A percentile compares a stretch with the other conserved stretches of the same genome.
These are phyloP conservation scores for Sebastes glaucus DNA, from an alignment of 2,797 vertebrate species.

Conservation along the genomic window DNA sequence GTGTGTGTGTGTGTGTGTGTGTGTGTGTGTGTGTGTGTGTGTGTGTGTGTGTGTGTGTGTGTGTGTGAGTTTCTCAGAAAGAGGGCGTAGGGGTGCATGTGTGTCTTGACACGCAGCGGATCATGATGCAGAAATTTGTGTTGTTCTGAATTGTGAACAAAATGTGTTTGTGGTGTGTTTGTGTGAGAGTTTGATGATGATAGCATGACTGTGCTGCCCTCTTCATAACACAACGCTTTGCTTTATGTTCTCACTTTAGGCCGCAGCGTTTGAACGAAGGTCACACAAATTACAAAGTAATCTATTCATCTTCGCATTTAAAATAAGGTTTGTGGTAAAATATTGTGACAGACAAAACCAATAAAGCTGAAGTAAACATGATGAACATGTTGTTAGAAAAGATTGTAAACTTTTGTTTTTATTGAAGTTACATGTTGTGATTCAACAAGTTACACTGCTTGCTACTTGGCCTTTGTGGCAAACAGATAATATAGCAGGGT, in stretches of 20 bases:
- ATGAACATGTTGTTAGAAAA: neutral
- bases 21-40: neutral
- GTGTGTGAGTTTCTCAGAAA: constrained; percentile 21
- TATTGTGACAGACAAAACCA: neutral
- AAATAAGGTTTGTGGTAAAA: neutral
- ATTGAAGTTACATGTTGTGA: neutral
- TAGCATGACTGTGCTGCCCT: constrained; percentile 5
- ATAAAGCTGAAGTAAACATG: neutral
- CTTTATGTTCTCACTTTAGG: neutral
- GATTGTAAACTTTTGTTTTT: neutral
- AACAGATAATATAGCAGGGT: neutral
- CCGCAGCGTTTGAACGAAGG: neutral
- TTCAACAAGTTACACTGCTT: neutral
- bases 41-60: neutral
- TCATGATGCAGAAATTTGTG: constrained; percentile 32
- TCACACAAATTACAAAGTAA: neutral
- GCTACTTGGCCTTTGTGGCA: neutral
- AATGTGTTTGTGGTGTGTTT: constrained; percentile 18
- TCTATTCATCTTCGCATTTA: neutral
- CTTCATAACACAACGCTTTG: neutral
- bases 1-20: neutral
- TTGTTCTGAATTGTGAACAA: constrained; percentile 15
- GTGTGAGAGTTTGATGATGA: constrained; percentile 15
- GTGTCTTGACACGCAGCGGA: constrained; percentile 28
- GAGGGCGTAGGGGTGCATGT: constrained; percentile 13